phyloP scores from a whole-genome alignment of 2,888 invertebrate species.

The Isotomurus palustris region DNA sequence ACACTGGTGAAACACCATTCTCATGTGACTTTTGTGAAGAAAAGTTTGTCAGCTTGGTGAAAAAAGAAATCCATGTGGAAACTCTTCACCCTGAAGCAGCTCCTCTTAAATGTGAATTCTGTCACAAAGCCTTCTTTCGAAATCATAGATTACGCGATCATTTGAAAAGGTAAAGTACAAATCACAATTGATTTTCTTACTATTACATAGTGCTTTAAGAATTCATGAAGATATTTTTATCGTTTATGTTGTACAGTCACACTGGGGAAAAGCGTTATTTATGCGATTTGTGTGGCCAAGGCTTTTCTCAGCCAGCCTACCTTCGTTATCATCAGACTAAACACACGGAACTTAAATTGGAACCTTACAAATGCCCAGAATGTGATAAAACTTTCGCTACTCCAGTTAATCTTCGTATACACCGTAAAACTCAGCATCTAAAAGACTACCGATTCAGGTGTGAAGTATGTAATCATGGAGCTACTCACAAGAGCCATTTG shows the following conservation, averaged over 20 bases:
- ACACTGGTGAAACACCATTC: slow-evolving; percentile 32
- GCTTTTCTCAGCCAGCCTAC: slow-evolving; percentile 36
- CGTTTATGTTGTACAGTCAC: slow-evolving; percentile 18
- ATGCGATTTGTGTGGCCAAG: slow-evolving; percentile 35
- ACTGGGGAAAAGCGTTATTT: slow-evolving; percentile 31
- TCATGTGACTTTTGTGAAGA: slow-evolving; percentile 24
- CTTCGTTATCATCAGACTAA: slow-evolving; percentile 39
- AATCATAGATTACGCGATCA: slow-evolving; percentile 28
- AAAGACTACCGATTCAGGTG: slow-evolving; percentile 35
- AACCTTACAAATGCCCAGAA: slow-evolving; percentile 34
- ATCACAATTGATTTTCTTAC: too few relatives aligned
- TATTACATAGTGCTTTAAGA: too few relatives aligned
- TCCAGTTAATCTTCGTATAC: slow-evolving; percentile 33
- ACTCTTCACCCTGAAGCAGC: slow-evolving; percentile 29
- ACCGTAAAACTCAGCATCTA: slow-evolving; percentile 32
- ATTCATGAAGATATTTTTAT: too few relatives aligned
- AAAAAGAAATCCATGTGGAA: slow-evolving; percentile 32
- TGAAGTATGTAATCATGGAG: slow-evolving; percentile 30
- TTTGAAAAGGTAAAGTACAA: too few relatives aligned
- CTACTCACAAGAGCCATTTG: slow-evolving; percentile 34
- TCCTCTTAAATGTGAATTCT: slow-evolving; percentile 31
- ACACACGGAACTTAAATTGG: slow-evolving; percentile 31
- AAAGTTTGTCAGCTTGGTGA: slow-evolving; percentile 29
- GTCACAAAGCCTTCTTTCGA: slow-evolving; percentile 30
- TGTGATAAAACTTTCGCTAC: slow-evolving; percentile 32